A percentile compares a stretch with the other conserved stretches of the same genome.
These are phyloP conservation scores for Clepsis dumicolana DNA, from an alignment of 2,888 invertebrate species.

Conservation along the genomic window DNA sequence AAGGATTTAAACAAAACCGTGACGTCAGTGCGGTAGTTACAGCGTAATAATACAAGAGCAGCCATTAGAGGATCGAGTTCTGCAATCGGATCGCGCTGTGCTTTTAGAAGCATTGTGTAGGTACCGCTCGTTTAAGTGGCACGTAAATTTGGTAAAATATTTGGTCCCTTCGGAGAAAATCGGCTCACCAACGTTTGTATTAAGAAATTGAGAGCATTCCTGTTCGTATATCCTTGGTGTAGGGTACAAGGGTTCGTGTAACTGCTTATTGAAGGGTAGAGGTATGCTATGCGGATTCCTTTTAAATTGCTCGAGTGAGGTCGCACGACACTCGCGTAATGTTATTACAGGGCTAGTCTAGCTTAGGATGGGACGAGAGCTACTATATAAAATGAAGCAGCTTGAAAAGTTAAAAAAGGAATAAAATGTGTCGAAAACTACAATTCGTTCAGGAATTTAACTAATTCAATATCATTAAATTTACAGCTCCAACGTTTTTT, in stretches of 20 bases:
- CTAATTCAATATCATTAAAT: background rate
- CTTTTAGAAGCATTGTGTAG: slow-evolving; percentile 4
- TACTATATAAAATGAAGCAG: background rate
- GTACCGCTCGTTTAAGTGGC: background rate
- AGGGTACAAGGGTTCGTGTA: slow-evolving; percentile 34
- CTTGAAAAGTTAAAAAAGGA: background rate
- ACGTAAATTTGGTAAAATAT: slow-evolving; percentile 5
- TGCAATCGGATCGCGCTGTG: slow-evolving; percentile 19
- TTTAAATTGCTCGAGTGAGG: slow-evolving; percentile 33
- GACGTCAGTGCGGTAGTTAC: background rate
- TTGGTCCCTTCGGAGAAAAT: background rate
- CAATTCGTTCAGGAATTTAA: background rate
- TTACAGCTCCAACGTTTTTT: too few relatives aligned
- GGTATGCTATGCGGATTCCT: slow-evolving; percentile 30
- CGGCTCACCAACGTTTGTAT: slow-evolving; percentile 9
- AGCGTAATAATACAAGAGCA: slow-evolving; percentile 19
- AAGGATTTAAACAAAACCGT: slow-evolving; percentile 15
- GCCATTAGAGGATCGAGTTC: slow-evolving; percentile 22
- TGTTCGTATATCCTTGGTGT: slow-evolving; percentile 13
- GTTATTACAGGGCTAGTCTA: slow-evolving; percentile 1
- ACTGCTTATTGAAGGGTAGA: slow-evolving; percentile 38
- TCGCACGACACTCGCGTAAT: slow-evolving; percentile 22
- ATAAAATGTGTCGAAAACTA: background rate
- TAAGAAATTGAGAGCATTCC: slow-evolving; percentile 22
- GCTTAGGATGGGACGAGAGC: background rate